Percentiles rank a stretch among this genome's conserved stretches.
phyloP scores from a whole-genome alignment of 2,797 vertebrate species.

The Argya squamiceps region DNA sequence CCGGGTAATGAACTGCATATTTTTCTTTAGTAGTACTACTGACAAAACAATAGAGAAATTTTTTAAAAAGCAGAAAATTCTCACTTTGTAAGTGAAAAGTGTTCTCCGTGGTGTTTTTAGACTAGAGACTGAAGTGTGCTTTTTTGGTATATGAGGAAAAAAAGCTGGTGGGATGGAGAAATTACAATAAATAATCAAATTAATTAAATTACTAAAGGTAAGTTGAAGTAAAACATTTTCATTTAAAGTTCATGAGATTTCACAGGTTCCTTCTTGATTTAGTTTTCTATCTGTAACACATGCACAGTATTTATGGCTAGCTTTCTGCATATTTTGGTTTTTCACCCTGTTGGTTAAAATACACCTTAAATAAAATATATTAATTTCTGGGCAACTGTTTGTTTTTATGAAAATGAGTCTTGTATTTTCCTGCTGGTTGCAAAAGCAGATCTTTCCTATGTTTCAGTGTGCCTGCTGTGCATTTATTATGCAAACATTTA shows the following conservation, averaged over 20 bases:
- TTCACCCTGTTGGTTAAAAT: background rate
- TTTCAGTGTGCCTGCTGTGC: background rate
- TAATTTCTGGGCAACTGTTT: background rate
- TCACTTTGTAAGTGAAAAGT: background rate
- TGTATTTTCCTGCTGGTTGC: background rate
- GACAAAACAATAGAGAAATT: background rate
- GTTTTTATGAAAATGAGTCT: background rate
- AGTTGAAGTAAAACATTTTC: background rate
- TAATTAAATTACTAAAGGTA: background rate
- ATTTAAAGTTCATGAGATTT: background rate
- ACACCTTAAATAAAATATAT: background rate
- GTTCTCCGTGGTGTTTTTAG: background rate
- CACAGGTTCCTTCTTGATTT: background rate
- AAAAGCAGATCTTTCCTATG: background rate
- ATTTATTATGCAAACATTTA: background rate
- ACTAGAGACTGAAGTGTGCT: background rate
- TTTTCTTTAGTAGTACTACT: background rate
- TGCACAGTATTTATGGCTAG: background rate
- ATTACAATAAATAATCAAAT: background rate
- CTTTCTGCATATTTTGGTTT: background rate
- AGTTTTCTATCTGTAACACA: background rate
- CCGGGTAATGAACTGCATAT: constrained; percentile 75
- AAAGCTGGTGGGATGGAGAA: background rate
- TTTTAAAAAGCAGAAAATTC: background rate
- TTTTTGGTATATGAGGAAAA: background rate